These are phyloP conservation scores for Alaudala cheleensis DNA, from an alignment of 2,113 vertebrate species.

Conservation along the genomic window DNA sequence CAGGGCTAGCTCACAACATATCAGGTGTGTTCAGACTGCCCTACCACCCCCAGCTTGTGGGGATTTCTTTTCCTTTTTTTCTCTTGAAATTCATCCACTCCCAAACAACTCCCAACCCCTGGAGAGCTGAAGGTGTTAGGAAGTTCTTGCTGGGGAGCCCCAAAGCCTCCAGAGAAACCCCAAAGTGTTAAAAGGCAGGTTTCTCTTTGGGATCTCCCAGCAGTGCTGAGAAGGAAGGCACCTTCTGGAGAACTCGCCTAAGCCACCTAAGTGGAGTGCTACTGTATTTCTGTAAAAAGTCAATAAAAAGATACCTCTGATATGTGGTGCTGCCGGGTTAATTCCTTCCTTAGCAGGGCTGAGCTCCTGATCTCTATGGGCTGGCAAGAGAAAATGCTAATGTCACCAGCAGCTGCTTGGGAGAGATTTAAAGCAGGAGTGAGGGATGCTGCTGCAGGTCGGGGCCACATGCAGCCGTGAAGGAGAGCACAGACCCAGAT, in stretches of 20 bases:
- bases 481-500: neutral
- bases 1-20: conserved; percentile 43
- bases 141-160: neutral
- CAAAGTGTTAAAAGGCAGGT: neutral
- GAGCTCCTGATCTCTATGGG: neutral
- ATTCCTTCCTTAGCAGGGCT: neutral
- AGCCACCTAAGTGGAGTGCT: conserved; percentile 20
- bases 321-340: neutral
- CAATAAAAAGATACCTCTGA: conserved; percentile 72
- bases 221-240: conserved; percentile 14
- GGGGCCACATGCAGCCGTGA: neutral
- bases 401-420: neutral
- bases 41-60: neutral
- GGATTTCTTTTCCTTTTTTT: neutral
- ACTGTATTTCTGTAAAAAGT: conserved; percentile 54
- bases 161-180: conserved; percentile 1
- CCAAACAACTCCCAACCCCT: neutral
- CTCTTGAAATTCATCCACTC: neutral
- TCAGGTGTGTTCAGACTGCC: neutral
- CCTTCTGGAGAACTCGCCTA: neutral
- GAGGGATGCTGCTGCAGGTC: conserved; percentile 19
- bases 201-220: neutral
- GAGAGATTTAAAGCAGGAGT: neutral
- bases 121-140: conserved; percentile 8
- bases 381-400: neutral